Evolutionary conservation across 2,888 invertebrate genomes (phyloP), one percentile per base, ranked within the genome.

Genomic region (Allacma fusca): DNA sequence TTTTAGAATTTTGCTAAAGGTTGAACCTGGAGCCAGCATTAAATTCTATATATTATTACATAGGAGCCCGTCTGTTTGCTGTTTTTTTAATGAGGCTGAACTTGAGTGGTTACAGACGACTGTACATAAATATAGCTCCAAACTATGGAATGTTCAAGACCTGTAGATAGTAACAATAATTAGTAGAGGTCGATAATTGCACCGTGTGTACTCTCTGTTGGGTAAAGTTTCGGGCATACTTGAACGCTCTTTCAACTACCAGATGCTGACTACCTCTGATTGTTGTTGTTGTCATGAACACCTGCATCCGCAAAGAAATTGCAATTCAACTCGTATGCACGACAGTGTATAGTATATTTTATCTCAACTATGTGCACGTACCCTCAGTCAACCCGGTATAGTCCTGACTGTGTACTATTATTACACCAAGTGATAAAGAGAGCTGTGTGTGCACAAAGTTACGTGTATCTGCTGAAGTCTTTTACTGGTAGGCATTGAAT

Each of bases 151-250:
- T 19, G 21, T 21, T n/a, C 0, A 68, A 40, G 40, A 43, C 69
- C 69, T 24, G 43, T 23, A n/a, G n/a, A n/a, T n/a, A 70, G 69
- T 44, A 21, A 70, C 69, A 16, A 44, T 44, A 70, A 70, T 70
- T 70, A 70, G 69, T 44, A 24, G 43, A 70, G 44, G 69, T 70
- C 69, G 43, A 70, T 43, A 43, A 50, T 50, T 50, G 50, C 50
- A 50, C 50, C 28, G 9, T 29, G 28, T 21, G 28, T 21, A 70
- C 43, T 19, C 26, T 50, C 44, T 50, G 26, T 19, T 50, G 50
- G 50, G 7, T 70, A 26, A 70, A 24, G 50, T 70, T 40, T 43
- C 21, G n/a, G 43, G 43, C 23, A 44, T 50, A 50, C 44, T 70
- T 44, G 24, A 43, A 23, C 9, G 26, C 19, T 16, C 24, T 23